These are phyloP conservation scores for Synergus gifuensis DNA, from an alignment of 2,888 invertebrate species.

Conservation along the genomic window DNA sequence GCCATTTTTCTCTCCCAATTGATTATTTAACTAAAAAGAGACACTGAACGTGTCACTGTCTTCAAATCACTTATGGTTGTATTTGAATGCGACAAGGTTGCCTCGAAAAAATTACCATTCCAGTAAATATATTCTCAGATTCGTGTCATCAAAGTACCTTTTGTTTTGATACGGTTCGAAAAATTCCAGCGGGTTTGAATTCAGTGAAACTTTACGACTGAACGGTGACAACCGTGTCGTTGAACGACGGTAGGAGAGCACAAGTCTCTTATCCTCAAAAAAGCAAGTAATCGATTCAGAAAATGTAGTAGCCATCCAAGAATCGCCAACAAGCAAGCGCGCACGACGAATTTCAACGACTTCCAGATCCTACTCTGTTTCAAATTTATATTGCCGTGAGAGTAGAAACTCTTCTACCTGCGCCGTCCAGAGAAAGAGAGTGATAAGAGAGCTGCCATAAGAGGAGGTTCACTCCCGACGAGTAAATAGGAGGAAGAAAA, in stretches of 20 bases:
- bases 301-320: slow-evolving; percentile 29
- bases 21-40: neutral
- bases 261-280: slow-evolving; percentile 27
- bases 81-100: neutral
- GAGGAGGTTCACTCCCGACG: slow-evolving; percentile 51
- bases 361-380: slow-evolving; percentile 48
- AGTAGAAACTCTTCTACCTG: slow-evolving; percentile 41
- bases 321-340: slow-evolving; percentile 32
- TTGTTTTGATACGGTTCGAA: neutral
- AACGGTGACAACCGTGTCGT: slow-evolving; percentile 12
- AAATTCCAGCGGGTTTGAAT: neutral
- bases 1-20: neutral
- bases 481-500: slow-evolving; percentile 50
- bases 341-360: slow-evolving; percentile 44
- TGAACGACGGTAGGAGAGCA: slow-evolving; percentile 10
- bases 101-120: neutral
- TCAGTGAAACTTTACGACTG: slow-evolving; percentile 13
- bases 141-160: slow-evolving; percentile 2
- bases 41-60: neutral
- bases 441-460: slow-evolving; percentile 59
- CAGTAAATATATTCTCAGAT: neutral
- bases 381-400: slow-evolving; percentile 48
- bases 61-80: neutral
- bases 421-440: slow-evolving; percentile 42
- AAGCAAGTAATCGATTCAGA: slow-evolving; percentile 22